Percentiles rank a stretch among this genome's conserved stretches.
phyloP scores from a whole-genome alignment of 53 echinoderm and acorn worm species.

The Holothuria leucospilota region DNA sequence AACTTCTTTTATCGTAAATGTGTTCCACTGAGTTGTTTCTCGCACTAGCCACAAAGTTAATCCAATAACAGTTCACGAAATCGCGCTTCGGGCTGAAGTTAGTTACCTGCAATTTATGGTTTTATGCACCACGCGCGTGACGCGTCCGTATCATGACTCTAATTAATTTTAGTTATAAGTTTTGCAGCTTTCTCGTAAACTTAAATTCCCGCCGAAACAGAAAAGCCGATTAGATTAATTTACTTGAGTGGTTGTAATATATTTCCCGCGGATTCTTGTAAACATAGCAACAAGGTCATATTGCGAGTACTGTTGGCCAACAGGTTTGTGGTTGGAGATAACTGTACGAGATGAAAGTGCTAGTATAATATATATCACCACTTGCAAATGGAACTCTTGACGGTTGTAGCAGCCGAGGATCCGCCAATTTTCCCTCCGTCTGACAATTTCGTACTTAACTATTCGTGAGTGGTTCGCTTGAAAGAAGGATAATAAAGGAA shows the following conservation, averaged over 20 bases:
- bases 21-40: constrained; percentile 42
- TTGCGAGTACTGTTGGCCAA: constrained; percentile 18
- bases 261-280: constrained; percentile 44
- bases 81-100: constrained; percentile 47
- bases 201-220: constrained; percentile 48
- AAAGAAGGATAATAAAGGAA: no score
- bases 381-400: no score
- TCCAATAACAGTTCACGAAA: constrained; percentile 47
- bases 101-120: constrained; percentile 47
- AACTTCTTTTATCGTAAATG: constrained; percentile 38
- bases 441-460: no score
- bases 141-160: constrained; percentile 45
- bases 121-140: constrained; percentile 43
- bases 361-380: no score
- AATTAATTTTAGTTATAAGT: constrained; percentile 50
- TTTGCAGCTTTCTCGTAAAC: constrained; percentile 50
- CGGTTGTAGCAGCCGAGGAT: no score
- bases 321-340: constrained; percentile 19
- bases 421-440: no score
- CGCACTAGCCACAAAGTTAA: constrained; percentile 45
- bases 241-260: constrained; percentile 49
- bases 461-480: no score
- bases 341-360: no score
- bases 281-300: constrained; percentile 47
- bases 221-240: constrained; percentile 56